phyloP scores from a whole-genome alignment of 2,888 invertebrate species.

The Habroteleia sp. region DNA sequence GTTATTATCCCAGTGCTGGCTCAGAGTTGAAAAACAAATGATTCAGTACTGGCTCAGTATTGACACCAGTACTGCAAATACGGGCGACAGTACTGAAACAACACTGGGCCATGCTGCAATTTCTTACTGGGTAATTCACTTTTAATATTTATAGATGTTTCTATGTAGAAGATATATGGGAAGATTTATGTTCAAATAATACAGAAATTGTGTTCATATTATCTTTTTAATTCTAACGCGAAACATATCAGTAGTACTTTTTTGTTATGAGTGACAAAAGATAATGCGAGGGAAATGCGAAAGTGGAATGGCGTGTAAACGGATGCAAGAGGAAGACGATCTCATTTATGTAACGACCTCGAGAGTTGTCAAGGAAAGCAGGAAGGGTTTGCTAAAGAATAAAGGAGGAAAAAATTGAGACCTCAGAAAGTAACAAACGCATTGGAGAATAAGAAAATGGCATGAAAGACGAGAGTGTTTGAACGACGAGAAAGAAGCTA shows the following conservation, averaged over 20 bases:
- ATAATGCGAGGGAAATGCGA: constrained; percentile 34
- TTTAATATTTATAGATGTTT: no score
- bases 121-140: no score
- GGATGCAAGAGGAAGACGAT: constrained; percentile 55
- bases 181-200: not conserved
- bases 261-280: constrained; percentile 43
- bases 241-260: constrained; percentile 38
- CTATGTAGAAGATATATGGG: no score
- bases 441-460: constrained; percentile 51
- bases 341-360: constrained; percentile 55
- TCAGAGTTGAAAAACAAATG: no score
- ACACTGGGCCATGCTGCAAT: no score
- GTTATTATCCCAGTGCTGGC: no score
- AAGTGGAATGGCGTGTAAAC: constrained; percentile 57
- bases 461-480: constrained; percentile 42
- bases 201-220: constrained; percentile 21
- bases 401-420: constrained; percentile 37
- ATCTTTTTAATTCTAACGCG: constrained; percentile 35
- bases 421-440: constrained; percentile 47
- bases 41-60: no score
- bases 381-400: constrained; percentile 35
- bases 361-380: constrained; percentile 54
- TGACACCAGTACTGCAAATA: no score
- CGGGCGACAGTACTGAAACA: no score
- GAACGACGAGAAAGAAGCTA: constrained; percentile 39